Evolutionary conservation across 2,888 invertebrate genomes (phyloP).

Genomic region (Andrena camellia): DNA sequence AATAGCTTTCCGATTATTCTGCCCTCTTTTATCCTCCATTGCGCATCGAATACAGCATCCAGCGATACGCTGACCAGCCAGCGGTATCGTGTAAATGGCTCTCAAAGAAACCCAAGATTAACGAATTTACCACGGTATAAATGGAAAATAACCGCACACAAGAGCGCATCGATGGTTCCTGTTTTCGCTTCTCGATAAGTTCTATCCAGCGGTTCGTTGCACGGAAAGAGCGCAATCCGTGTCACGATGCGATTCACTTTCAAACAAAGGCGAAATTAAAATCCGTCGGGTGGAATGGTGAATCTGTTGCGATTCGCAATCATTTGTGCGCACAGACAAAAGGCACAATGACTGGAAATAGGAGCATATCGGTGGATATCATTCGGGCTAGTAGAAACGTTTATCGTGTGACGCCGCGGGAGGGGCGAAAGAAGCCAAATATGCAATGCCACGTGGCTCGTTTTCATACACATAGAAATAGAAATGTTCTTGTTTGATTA

Average conservation of each 20-base stretch:
- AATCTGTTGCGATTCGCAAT: conserved; percentile 19
- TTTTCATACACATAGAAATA: background rate
- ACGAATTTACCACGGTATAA: conserved; percentile 19
- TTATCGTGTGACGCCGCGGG: background rate
- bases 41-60: background rate
- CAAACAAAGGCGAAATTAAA: conserved; percentile 25
- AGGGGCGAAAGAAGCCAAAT: background rate
- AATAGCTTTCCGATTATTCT: too few species aligned
- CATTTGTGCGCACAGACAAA: conserved; percentile 4
- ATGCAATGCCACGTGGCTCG: background rate
- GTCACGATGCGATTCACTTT: conserved; percentile 19
- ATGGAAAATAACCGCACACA: background rate
- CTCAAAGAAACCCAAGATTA: background rate
- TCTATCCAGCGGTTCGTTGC: conserved; percentile 6
- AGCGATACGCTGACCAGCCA: too few species aligned
- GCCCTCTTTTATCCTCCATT: background rate
- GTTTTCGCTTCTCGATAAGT: conserved; percentile 6
- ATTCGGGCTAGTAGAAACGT: background rate
- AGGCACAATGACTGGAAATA: conserved; percentile 6
- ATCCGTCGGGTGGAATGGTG: conserved; percentile 19
- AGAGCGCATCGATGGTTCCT: background rate
- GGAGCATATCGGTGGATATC: background rate
- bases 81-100: background rate
- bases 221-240: conserved; percentile 3
- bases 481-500: background rate